These are phyloP conservation scores for Bolinopsis microptera DNA, from an alignment of 37 sponge, comb jelly and placozoan species.

Conservation along the genomic window DNA sequence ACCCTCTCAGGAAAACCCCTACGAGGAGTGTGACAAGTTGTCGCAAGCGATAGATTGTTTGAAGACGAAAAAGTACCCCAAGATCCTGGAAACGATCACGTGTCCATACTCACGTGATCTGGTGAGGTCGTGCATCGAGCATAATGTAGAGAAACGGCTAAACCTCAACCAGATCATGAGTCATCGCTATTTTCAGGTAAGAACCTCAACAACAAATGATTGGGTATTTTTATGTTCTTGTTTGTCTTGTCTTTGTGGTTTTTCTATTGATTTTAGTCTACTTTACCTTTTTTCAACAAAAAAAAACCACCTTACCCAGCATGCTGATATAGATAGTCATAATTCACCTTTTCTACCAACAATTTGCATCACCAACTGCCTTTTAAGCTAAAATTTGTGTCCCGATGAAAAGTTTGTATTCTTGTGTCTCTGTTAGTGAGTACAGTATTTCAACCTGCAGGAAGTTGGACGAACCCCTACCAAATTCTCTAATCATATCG, in stretches of 20 bases:
- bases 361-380: no score
- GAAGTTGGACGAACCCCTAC: not conserved
- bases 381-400: no score
- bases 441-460: not conserved
- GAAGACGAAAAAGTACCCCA: not conserved
- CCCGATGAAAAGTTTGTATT: not conserved
- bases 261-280: no score
- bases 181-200: constrained; percentile 27
- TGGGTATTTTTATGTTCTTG: no score
- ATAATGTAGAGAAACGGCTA: not conserved
- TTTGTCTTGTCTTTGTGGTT: no score
- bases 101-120: constrained; percentile 5
- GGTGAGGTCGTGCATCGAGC: constrained; percentile 3
- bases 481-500: not conserved
- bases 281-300: no score
- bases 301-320: no score
- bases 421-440: not conserved
- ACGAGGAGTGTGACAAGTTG: constrained; percentile 30
- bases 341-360: no score
- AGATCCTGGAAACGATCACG: not conserved
- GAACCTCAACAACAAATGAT: not conserved
- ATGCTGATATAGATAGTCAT: no score
- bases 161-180: not conserved
- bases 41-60: not conserved
- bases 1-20: constrained; percentile 14